Evolutionary conservation across 2,888 invertebrate genomes (phyloP), one percentile per base, ranked within the genome.

Genomic region (Polyploca ridens): DNA sequence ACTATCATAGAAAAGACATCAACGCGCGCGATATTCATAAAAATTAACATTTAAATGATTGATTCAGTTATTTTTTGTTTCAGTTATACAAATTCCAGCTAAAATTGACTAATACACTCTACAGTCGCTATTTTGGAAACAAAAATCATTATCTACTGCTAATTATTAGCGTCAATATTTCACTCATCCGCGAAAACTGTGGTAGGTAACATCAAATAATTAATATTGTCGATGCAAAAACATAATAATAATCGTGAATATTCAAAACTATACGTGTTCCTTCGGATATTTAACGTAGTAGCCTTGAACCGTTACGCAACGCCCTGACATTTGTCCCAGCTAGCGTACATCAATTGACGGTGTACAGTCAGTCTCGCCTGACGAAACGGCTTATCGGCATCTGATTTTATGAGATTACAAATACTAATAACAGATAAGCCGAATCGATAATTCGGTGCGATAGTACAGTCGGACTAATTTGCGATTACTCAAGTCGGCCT

Each of bases 301-400:
- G 79, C 92, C 91, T 93, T 93, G 92, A 92, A 90, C 91, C 82
- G 76, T 90, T 89, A 86, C 87, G 87, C 82, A 89, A 89, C 76
- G 64, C 63, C 67, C 68, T 82, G 86, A 78, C 86, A 87, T 90
- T 90, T 88, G 82, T 81, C 81, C 76, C 73, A 66, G 64, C 64
- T 35, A 2, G 54, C 70, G 78, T 69, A 78, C 81, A 80, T 82
- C 81, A 80, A 81, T 80, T 81, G 78, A 77, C 69, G 70, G 70
- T 72, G 69, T 67, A 65, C 70, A 64, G 72, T 61, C 66, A 68
- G 64, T 69, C 77, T 74, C 75, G 78, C 78, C 82, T 87, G 84
- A 83, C 87, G 79, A 83, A 86, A 87, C 72, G 66, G 65, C 65
- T 71, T 72, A 75, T 75, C 74, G 70, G 68, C 74, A 79, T 79